Conservation (phyloP, 2,113 vertebrate genomes). For the Nicator chloris region DNA sequence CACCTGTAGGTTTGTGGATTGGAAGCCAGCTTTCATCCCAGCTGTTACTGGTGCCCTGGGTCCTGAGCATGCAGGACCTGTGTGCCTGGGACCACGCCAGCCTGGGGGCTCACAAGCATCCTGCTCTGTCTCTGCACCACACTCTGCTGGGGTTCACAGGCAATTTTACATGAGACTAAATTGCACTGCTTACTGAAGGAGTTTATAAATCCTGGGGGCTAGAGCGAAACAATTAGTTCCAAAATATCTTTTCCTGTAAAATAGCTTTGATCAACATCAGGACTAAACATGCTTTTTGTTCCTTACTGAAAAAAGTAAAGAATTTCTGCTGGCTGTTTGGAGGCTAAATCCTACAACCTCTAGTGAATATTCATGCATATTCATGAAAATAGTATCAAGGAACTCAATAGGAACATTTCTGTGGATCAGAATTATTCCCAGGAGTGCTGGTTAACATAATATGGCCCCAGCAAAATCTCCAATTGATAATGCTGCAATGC, state of each 20-base stretch:
- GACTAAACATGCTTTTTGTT: neutral
- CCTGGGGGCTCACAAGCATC: fast-evolving
- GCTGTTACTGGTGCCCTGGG: neutral
- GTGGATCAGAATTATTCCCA: neutral
- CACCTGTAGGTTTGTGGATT: neutral
- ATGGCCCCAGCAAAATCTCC: neutral
- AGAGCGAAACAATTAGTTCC: neutral
- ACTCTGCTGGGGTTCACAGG: neutral
- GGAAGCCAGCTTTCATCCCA: neutral
- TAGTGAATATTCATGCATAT: neutral
- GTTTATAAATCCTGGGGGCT: neutral
- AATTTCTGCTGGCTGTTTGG: neutral
- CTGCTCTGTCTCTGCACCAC: neutral
- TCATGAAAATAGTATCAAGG: neutral
- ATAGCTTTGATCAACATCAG: neutral
- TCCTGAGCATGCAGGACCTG: neutral
- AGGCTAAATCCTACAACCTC: neutral
- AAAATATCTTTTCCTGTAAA: neutral
- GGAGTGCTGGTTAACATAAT: neutral
- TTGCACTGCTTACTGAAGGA: neutral
- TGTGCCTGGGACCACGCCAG: neutral
- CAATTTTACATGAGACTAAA: neutral
- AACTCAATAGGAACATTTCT: neutral
- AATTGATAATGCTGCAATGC: neutral
- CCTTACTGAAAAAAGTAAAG: neutral